Evolutionary conservation across 2,888 invertebrate species (phyloP).

Genomic region (Drymonia ruficornis): DNA sequence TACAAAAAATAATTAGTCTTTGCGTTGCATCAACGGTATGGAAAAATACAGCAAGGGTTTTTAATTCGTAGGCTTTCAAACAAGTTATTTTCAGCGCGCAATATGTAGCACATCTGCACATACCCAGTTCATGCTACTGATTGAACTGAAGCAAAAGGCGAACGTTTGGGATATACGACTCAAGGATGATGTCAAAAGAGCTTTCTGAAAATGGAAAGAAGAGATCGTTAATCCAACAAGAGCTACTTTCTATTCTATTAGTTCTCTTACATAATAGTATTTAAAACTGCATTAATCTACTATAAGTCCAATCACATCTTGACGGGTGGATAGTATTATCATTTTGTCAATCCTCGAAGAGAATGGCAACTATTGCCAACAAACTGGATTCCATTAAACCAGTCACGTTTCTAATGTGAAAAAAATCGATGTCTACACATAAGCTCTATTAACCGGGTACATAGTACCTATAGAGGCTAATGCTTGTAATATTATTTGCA

Average conservation of each 20-base stretch:
- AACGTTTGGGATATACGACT: not conserved
- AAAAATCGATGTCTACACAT: constrained; percentile 27
- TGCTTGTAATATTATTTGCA: constrained; percentile 79
- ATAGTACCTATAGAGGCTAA: constrained; percentile 35
- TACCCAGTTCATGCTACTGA: too few species aligned
- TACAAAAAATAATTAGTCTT: too few species aligned
- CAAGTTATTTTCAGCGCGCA: too few species aligned
- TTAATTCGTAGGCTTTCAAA: too few species aligned
- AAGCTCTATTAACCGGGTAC: constrained; percentile 34
- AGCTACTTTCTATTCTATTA: not conserved
- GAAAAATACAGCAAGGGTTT: too few species aligned
- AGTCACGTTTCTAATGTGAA: constrained; percentile 14
- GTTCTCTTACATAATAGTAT: not conserved
- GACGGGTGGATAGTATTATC: not conserved
- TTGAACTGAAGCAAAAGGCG: not conserved
- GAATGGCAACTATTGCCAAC: too few species aligned
- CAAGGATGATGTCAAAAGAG: not conserved
- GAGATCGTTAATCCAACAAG: not conserved
- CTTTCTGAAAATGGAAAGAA: not conserved
- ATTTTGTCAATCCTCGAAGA: not conserved
- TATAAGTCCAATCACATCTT: constrained; percentile 7
- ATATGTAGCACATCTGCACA: too few species aligned
- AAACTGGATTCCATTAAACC: constrained; percentile 13
- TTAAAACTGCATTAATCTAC: not conserved
- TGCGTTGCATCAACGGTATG: too few species aligned